A percentile compares a stretch with the other conserved stretches of the same genome.
phyloP scores from a whole-genome alignment of 1,140 invertebrate genomes.

The Lepidurus packardi region DNA sequence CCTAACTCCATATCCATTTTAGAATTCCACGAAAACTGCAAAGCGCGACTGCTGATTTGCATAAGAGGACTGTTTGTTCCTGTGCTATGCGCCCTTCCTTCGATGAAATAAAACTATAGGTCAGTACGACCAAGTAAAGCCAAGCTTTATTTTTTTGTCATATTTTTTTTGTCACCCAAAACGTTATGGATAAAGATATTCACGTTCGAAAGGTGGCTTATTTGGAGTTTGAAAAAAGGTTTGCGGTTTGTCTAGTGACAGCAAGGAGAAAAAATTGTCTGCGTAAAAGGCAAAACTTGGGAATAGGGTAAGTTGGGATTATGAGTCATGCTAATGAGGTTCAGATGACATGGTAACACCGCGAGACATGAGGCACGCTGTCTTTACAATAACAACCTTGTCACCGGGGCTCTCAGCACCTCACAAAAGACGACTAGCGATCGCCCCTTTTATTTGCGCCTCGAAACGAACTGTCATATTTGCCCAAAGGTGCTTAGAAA shows the following conservation, averaged over 20 bases:
- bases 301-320: background rate
- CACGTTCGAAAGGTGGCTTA: no score
- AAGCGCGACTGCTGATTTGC: background rate
- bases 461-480: background rate
- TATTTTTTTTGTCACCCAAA: no score
- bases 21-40: background rate
- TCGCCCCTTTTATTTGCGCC: background rate
- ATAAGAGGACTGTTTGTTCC: background rate
- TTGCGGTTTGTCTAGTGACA: background rate
- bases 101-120: no score
- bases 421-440: constrained; percentile 9
- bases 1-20: background rate
- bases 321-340: constrained; percentile 19
- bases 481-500: background rate
- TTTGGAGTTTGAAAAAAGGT: background rate
- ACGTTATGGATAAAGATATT: no score
- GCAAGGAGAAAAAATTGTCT: background rate
- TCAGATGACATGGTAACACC: constrained; percentile 3
- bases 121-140: no score
- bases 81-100: background rate
- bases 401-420: constrained; percentile 15
- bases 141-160: no score
- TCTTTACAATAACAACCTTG: constrained; percentile 16
- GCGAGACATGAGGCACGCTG: constrained; percentile 8
- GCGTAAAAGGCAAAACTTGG: background rate